phyloP scores from a whole-genome alignment of 2,797 vertebrate genomes.

The Lagorchestes hirsutus region DNA sequence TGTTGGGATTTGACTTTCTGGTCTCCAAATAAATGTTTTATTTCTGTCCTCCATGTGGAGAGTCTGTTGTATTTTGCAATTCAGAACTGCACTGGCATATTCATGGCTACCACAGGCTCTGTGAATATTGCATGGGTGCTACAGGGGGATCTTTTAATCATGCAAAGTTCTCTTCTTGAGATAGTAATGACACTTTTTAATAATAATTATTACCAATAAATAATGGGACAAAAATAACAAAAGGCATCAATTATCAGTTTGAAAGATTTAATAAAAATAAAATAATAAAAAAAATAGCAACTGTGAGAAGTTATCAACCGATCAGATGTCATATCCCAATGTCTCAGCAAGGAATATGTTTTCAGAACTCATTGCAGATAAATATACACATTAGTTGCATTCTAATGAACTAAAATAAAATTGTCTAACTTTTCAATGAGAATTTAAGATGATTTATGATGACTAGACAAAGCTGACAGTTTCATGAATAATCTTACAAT shows the following conservation, averaged over 20 bases:
- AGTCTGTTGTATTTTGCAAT: too few species aligned
- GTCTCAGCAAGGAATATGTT: neutral
- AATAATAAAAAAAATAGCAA: neutral
- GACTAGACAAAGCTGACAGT: neutral
- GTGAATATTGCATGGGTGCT: too few species aligned
- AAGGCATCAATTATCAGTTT: neutral
- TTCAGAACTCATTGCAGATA: constrained; percentile 41
- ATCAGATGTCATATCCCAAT: neutral
- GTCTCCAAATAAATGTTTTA: too few species aligned
- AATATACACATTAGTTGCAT: neutral
- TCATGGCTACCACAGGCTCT: too few species aligned
- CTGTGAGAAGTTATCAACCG: constrained; percentile 21
- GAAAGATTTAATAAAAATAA: constrained; percentile 33
- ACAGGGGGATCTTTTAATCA: neutral
- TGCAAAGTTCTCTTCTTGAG: neutral
- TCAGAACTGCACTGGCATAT: too few species aligned
- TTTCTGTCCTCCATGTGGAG: too few species aligned
- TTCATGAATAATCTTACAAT: constrained; percentile 27
- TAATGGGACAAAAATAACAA: neutral
- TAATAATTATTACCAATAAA: neutral
- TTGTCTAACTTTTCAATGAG: neutral
- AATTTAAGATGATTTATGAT: constrained; percentile 45
- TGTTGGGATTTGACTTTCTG: too few species aligned
- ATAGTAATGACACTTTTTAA: neutral
- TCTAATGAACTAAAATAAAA: constrained; percentile 41